phyloP scores from a whole-genome alignment of 2,113 vertebrate species.

The Leptobrachium leishanense region DNA sequence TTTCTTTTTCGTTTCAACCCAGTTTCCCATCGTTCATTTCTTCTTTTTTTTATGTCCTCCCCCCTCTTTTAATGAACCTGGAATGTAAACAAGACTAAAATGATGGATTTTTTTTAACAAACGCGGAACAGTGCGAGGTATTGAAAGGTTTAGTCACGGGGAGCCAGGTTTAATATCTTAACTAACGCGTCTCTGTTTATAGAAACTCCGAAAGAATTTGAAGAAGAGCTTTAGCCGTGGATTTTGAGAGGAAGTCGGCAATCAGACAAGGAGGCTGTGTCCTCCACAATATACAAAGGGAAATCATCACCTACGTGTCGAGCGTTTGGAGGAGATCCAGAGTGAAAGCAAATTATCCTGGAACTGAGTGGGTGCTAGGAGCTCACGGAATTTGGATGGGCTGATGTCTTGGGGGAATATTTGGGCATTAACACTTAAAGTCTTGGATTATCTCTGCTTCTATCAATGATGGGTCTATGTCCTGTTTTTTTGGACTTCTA shows the following conservation, averaged over 20 bases:
- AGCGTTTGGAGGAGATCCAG: neutral
- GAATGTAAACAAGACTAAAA: too few relatives aligned
- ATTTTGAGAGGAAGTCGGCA: neutral
- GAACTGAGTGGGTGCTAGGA: neutral
- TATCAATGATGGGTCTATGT: too few relatives aligned
- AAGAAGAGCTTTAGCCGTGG: neutral
- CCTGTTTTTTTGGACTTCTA: too few relatives aligned
- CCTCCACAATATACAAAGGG: conserved; percentile 6
- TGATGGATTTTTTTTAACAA: too few relatives aligned
- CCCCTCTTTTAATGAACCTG: too few relatives aligned
- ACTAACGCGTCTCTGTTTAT: neutral
- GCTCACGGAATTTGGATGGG: neutral
- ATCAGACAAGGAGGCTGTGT: neutral
- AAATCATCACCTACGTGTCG: conserved; percentile 21
- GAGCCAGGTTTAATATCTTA: too few relatives aligned
- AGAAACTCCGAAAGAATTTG: neutral
- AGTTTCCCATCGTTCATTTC: too few relatives aligned
- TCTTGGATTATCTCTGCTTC: neutral
- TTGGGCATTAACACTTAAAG: neutral
- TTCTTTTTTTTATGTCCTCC: too few relatives aligned
- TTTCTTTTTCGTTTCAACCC: too few relatives aligned
- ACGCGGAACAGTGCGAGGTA: too few relatives aligned
- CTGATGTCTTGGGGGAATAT: neutral
- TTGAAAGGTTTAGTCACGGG: too few relatives aligned
- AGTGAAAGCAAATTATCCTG: neutral